phyloP scores from a whole-genome alignment of 2,888 invertebrate genomes.

The Stramonita haemastoma region DNA sequence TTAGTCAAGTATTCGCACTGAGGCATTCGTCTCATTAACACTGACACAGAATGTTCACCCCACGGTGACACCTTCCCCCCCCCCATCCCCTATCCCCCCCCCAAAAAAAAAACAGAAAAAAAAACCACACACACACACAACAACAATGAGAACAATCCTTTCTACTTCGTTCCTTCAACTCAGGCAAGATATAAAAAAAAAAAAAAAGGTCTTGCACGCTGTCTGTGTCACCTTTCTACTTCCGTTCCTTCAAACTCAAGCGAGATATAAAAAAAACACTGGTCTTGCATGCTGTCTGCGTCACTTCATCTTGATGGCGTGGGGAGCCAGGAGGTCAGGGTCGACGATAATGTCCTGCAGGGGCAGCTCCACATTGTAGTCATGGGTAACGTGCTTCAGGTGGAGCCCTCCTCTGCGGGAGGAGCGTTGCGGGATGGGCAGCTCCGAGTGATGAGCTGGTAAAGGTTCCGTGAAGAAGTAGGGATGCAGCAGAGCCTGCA shows the following conservation, averaged over 20 bases:
- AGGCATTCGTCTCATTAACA: no score
- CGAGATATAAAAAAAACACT: no score
- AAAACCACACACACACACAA: no score
- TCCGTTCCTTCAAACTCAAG: no score
- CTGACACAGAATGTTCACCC: no score
- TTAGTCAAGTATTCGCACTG: no score
- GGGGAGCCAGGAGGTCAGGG: conserved; percentile 69
- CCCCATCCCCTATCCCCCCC: no score
- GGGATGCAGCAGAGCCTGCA: conserved; percentile 85
- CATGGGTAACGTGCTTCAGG: conserved; percentile 72
- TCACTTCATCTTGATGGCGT: conserved; percentile 65
- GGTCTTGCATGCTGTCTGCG: neutral
- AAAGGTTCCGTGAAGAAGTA: conserved; percentile 86
- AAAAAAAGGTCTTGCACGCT: neutral
- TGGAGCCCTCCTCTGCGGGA: conserved; percentile 65
- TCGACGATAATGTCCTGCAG: conserved; percentile 73
- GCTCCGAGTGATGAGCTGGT: conserved; percentile 82
- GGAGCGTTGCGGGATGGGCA: conserved; percentile 83
- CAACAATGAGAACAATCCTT: no score
- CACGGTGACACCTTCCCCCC: no score
- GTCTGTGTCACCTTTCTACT: conserved; percentile 45
- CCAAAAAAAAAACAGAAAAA: no score
- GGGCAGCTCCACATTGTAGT: conserved; percentile 74
- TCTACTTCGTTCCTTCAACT: no score
- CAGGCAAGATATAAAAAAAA: no score